These are phyloP conservation scores for Tylochromis polylepis DNA, from an alignment of 2,113 vertebrate genomes.

Conservation along the genomic window DNA sequence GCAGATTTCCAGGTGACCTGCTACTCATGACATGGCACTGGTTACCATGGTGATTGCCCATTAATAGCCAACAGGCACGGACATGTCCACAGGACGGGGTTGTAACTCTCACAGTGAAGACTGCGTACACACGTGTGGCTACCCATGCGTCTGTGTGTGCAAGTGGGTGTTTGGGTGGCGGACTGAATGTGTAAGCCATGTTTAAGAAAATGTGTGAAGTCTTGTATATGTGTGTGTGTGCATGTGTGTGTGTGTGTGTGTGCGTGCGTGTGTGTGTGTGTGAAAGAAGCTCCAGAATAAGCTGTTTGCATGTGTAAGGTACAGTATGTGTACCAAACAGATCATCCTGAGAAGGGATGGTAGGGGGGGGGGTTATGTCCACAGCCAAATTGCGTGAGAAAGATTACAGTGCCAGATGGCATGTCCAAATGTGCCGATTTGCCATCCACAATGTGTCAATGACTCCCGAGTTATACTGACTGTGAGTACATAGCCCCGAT, in stretches of 20 bases:
- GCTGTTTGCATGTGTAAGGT: background rate
- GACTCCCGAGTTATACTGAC: conserved; percentile 1
- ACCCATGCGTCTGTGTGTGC: background rate
- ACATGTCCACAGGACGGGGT: conserved; percentile 49
- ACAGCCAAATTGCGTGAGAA: conserved; percentile 45
- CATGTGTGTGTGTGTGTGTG: background rate
- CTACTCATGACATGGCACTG: conserved; percentile 58
- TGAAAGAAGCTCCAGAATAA: conserved; percentile 9
- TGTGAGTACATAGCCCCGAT: background rate
- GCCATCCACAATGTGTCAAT: conserved; percentile 40
- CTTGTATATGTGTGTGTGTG: background rate
- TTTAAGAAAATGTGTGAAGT: conserved; percentile 1
- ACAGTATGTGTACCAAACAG: conserved; percentile 14
- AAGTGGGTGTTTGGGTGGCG: conserved; percentile 5
- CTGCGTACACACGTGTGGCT: background rate
- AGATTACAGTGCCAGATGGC: conserved; percentile 62
- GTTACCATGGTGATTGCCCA: conserved; percentile 74
- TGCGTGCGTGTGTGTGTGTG: background rate
- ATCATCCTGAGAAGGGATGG: conserved; percentile 15
- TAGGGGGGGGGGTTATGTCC: conserved; percentile 31
- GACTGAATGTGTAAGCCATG: background rate
- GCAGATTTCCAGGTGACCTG: conserved; percentile 67
- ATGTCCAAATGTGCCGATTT: conserved; percentile 55
- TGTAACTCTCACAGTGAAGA: conserved; percentile 25
- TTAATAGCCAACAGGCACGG: conserved; percentile 64